Conservation (phyloP, 2,888 invertebrate species). For the Caenorhabditis doughertyi region DNA sequence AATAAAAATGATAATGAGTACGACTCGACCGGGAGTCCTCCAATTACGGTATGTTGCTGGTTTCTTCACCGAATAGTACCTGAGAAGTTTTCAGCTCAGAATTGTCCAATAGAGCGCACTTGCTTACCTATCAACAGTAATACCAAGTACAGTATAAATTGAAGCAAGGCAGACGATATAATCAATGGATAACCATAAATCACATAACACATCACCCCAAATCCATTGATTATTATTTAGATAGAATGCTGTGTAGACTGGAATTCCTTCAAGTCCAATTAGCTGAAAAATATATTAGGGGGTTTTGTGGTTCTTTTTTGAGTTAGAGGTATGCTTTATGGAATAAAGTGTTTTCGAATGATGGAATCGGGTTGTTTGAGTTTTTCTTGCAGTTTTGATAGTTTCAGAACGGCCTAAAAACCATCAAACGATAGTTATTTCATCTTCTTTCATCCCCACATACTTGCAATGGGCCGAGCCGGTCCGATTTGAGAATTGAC, state of each 20-base stretch:
- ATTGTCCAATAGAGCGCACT: not conserved
- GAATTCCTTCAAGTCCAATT: constrained; percentile 98
- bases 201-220: constrained; percentile 95
- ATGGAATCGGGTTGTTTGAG: too few species aligned
- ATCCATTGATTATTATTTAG: constrained; percentile 94
- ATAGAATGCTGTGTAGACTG: constrained; percentile 98
- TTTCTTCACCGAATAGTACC: constrained; percentile 97
- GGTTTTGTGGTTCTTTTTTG: not conserved
- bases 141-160: constrained; percentile 98
- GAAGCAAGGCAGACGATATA: constrained; percentile 98
- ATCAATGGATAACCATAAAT: constrained; percentile 98
- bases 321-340: too few species aligned
- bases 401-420: too few species aligned
- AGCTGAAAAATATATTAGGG: constrained; percentile 84
- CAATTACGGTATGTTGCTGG: constrained; percentile 97
- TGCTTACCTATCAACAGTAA: constrained; percentile 95
- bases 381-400: too few species aligned
- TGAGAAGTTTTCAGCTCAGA: constrained; percentile 28
- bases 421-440: too few species aligned
- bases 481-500: too few species aligned
- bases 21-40: constrained; percentile 84
- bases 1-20: constrained; percentile 80
- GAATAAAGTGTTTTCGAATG: too few species aligned
- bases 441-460: too few species aligned
- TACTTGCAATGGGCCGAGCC: too few species aligned